These are phyloP conservation scores for Colistium nudipinnis DNA, from an alignment of 2,113 vertebrate genomes.

Conservation along the genomic window DNA sequence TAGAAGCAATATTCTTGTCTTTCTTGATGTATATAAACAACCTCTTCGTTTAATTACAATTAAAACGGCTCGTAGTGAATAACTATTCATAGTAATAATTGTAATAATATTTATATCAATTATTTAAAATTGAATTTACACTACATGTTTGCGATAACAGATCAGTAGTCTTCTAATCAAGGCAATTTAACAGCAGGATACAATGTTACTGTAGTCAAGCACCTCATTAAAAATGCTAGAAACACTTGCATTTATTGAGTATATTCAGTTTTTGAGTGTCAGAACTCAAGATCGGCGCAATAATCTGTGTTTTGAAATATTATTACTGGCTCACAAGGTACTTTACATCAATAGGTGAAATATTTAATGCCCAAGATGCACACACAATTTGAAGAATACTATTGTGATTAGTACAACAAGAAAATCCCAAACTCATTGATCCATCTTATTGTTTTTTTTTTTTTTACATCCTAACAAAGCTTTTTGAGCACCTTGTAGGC, in stretches of 20 bases:
- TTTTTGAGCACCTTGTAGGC: no score
- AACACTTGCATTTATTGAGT: no score
- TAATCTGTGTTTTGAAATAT: slow-evolving; percentile 8
- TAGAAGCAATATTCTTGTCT: slow-evolving; percentile 3
- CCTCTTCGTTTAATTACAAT: slow-evolving; percentile 30
- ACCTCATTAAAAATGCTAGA: slow-evolving; percentile 29
- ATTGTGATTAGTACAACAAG: not conserved
- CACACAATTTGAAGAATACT: no score
- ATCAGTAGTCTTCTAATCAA: slow-evolving; percentile 41
- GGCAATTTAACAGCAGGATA: slow-evolving; percentile 28
- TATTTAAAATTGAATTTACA: slow-evolving; percentile 18
- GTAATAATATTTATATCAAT: slow-evolving; percentile 25
- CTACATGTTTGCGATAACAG: slow-evolving; percentile 36
- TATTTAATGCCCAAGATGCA: not conserved
- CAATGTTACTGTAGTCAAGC: slow-evolving; percentile 33
- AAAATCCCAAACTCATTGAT: not conserved
- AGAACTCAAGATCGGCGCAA: not conserved
- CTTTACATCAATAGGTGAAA: not conserved
- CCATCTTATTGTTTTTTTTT: not conserved
- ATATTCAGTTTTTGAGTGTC: not conserved
- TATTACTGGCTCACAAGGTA: not conserved
- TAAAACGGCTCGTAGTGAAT: slow-evolving; percentile 21
- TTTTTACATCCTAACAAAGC: slow-evolving; percentile 12
- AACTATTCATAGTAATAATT: slow-evolving; percentile 6
- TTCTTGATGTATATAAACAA: not conserved